Evolutionary conservation across 2,888 invertebrate genomes (phyloP), one percentile per base, ranked within the genome.

Genomic region (Dichetophora obliterata): DNA sequence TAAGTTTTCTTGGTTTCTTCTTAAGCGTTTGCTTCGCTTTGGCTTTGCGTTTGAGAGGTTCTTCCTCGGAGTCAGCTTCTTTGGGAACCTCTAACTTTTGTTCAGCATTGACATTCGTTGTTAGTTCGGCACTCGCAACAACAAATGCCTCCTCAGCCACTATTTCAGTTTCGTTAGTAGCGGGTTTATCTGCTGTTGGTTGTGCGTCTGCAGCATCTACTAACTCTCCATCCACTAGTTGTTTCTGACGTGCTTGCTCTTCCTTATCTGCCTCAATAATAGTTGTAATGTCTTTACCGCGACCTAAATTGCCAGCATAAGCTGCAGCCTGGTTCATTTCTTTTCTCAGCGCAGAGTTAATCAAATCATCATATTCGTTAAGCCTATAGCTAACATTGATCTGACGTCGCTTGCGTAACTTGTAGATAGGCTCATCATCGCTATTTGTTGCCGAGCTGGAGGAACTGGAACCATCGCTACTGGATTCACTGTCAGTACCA

Each of bases 321-420:
- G 93, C 93, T 0, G 93, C 93, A 0, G 93, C 93, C 5, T 93
- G 93, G 37, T 94, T 93, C 85, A 94, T 93, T 85, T 95, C 95
- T 75, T 88, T 88, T 90, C 93, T 93, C 81, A 96, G 94, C 11
- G 98, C 98, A 57, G 96, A 96, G 87, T 96, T 95, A 83, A 99
- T 98, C 88, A 98, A 92, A 43, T 98, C 95, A 87, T 99, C 99
- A 90, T 96, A 99, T 88, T 98, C 98, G 86, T 96, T 95, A 83
- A 97, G 95, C 80, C 94, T 92, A 85, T 95, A 95, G 87, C 95
- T 96, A 75, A 96, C 94, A 81, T 94, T 95, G 63, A 95, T 93
- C 85, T 94, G 93, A 0, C 94, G 91, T 22, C 97, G 92, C 83
- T 95, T 94, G 22, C 98, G 91, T 82, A 97, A 90, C 77, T 97